These are phyloP conservation scores for Emydoidea blandingii DNA, from an alignment of 2,797 vertebrate species.

Conservation along the genomic window DNA sequence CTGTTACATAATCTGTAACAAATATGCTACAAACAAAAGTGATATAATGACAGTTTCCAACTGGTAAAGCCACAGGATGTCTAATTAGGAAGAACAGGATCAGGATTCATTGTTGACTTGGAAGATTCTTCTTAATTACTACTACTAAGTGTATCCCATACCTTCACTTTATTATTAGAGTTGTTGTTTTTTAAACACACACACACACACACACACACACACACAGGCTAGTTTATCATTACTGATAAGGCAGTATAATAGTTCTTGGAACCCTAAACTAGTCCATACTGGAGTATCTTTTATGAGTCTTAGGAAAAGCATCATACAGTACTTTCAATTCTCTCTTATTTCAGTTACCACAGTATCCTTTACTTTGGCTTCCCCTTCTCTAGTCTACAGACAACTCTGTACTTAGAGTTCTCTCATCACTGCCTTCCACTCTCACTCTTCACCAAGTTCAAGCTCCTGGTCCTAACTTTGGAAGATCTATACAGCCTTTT, in stretches of 20 bases:
- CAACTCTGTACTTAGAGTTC: neutral
- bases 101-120: neutral
- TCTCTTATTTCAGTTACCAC: neutral
- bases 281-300: neutral
- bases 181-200: neutral
- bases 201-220: too few relatives aligned
- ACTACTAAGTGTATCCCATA: neutral
- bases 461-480: slow-evolving; percentile 6
- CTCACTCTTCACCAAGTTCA: neutral
- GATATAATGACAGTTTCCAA: slow-evolving; percentile 34
- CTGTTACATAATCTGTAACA: neutral
- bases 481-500: slow-evolving; percentile 20
- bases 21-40: neutral
- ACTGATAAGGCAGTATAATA: neutral
- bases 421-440: neutral
- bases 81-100: slow-evolving; percentile 14
- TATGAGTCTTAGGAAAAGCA: neutral
- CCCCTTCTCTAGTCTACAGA: neutral
- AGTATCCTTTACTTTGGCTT: neutral
- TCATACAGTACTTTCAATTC: neutral
- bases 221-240: neutral
- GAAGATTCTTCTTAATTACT: slow-evolving; percentile 11
- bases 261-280: neutral
- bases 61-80: slow-evolving; percentile 4
- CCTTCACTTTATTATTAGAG: neutral